These are phyloP conservation scores for Syndactyla subalaris DNA, from an alignment of 2,797 vertebrate genomes.

Conservation along the genomic window DNA sequence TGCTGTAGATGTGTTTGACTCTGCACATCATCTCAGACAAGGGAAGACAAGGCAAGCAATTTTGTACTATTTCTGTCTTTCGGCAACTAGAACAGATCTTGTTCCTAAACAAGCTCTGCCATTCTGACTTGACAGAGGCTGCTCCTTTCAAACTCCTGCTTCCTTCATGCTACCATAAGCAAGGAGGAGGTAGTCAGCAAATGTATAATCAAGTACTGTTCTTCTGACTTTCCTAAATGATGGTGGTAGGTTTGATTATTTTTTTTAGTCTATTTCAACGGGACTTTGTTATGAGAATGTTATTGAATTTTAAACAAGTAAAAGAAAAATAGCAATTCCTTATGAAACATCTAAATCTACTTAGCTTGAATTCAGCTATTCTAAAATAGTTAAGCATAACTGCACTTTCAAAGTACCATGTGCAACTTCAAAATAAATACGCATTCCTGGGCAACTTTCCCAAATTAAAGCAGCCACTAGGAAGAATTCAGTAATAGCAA, in stretches of 20 bases:
- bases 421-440: background rate
- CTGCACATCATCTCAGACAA: constrained; percentile 1
- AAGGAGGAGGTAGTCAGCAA: constrained; percentile 29
- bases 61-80: background rate
- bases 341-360: background rate
- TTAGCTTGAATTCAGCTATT: background rate
- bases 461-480: background rate
- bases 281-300: background rate
- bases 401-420: background rate
- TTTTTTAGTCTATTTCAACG: background rate
- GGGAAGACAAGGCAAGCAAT: constrained; percentile 10
- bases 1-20: constrained; percentile 17
- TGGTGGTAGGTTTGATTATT: background rate
- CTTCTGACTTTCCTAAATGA: background rate
- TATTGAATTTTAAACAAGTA: background rate
- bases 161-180: background rate
- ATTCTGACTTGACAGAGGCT: background rate
- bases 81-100: background rate
- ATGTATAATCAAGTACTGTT: background rate
- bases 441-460: background rate
- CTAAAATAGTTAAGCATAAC: background rate
- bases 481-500: constrained; percentile 14
- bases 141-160: constrained; percentile 35
- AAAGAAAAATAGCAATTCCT: background rate
- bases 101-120: background rate